Evolutionary conservation across 2,888 invertebrate species (phyloP).

Genomic region (Resseliella maxima): DNA sequence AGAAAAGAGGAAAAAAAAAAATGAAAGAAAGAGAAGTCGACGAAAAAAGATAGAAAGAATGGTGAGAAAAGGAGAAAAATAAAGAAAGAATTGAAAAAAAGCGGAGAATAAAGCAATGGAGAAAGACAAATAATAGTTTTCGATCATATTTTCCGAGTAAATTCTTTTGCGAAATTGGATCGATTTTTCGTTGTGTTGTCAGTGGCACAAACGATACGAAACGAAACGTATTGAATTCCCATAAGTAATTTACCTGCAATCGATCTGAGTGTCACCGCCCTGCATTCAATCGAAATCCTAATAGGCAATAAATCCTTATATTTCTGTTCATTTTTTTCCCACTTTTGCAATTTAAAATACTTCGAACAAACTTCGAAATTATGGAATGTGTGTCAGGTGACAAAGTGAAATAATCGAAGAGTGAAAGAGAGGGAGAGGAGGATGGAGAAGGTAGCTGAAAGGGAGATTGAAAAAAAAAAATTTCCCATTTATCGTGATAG

Average conservation of each 20-base stretch:
- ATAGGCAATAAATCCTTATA: slow-evolving; percentile 22
- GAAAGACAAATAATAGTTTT: neutral
- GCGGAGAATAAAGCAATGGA: no score
- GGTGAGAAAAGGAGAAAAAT: no score
- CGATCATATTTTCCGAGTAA: slow-evolving; percentile 23
- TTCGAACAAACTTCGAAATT: neutral
- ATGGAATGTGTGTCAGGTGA: neutral
- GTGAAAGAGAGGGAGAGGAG: no score
- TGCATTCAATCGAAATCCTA: slow-evolving; percentile 24
- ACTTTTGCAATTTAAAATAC: neutral
- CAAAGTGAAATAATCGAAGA: neutral
- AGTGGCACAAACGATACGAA: neutral
- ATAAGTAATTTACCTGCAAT: neutral
- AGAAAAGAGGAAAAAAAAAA: no score
- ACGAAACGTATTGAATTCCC: neutral
- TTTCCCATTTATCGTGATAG: neutral
- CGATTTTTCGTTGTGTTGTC: neutral
- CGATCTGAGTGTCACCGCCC: slow-evolving; percentile 18
- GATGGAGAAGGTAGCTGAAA: no score
- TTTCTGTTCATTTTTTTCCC: neutral
- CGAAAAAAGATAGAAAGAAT: no score
- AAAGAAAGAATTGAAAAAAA: no score
- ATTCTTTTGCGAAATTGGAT: slow-evolving; percentile 25
- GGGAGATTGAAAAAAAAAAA: neutral
- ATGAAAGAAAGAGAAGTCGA: no score